Conservation (phyloP, 2,797 vertebrate species). For the Anguilla obscura region DNA sequence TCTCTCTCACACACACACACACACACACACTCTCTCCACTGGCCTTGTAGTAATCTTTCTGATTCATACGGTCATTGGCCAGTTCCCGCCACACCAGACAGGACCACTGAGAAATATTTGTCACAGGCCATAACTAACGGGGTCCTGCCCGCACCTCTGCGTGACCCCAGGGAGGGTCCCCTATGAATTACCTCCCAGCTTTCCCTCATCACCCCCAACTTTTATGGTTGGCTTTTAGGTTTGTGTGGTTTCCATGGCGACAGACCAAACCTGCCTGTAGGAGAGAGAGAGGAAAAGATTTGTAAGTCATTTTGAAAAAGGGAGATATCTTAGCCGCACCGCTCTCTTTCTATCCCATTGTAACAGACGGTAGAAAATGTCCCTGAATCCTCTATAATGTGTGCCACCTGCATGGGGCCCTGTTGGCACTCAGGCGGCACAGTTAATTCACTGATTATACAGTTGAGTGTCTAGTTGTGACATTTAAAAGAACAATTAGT, state of each 20-base stretch:
- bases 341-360: conserved; percentile 25
- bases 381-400: background rate
- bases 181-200: conserved; percentile 22
- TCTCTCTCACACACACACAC: conserved; percentile 41
- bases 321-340: conserved; percentile 8
- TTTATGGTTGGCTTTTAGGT: conserved; percentile 26
- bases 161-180: conserved; percentile 71
- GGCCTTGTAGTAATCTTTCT: conserved; percentile 65
- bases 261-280: conserved; percentile 24
- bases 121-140: conserved; percentile 40
- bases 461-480: background rate
- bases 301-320: conserved; percentile 20
- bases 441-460: background rate
- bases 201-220: background rate
- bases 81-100: conserved; percentile 53
- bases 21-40: conserved; percentile 53
- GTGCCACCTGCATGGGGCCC: background rate
- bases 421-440: background rate
- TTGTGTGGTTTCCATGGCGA: conserved; percentile 38
- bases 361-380: background rate
- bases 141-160: conserved; percentile 60
- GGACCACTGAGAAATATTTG: conserved; percentile 36
- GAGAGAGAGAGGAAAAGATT: conserved; percentile 25
- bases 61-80: conserved; percentile 60
- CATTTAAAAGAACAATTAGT: background rate